Percentiles rank a stretch among this genome's conserved stretches.
Evolutionary conservation across 2,888 invertebrate species (phyloP).

Genomic region (Chorisops tibialis): DNA sequence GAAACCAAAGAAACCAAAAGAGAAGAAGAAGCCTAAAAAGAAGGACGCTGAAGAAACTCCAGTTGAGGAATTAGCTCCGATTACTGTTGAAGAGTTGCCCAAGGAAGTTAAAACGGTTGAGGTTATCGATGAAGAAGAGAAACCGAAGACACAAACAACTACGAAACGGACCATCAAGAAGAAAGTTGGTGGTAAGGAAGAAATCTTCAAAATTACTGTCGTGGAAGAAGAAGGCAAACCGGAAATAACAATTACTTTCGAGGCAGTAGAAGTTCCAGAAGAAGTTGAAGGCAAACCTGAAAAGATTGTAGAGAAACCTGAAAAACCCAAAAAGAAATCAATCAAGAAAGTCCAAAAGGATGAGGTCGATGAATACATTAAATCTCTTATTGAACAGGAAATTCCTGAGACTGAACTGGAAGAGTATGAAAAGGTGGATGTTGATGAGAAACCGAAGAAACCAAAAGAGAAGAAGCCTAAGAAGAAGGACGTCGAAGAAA

Average conservation of each 20-base stretch:
- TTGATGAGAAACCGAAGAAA: conserved; percentile 45
- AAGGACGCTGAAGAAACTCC: conserved; percentile 36
- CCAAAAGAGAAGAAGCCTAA: conserved; percentile 40
- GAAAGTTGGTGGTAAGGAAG: conserved; percentile 50
- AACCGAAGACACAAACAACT: conserved; percentile 43
- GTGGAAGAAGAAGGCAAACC: conserved; percentile 49
- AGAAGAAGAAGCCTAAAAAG: conserved; percentile 39
- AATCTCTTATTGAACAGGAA: conserved; percentile 47
- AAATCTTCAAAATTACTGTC: conserved; percentile 49
- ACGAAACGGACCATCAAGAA: conserved; percentile 49
- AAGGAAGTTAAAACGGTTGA: conserved; percentile 50
- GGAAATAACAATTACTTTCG: conserved; percentile 51
- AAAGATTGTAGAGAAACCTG: conserved; percentile 41
- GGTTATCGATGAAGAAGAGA: conserved; percentile 45
- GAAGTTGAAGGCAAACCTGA: conserved; percentile 39
- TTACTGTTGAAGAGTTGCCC: conserved; percentile 44
- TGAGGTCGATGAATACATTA: conserved; percentile 48
- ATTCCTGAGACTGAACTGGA: conserved; percentile 47
- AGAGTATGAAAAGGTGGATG: conserved; percentile 44
- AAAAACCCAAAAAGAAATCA: conserved; percentile 43
- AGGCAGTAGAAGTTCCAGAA: conserved; percentile 48
- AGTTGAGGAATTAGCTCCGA: conserved; percentile 37
- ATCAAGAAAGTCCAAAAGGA: conserved; percentile 45
- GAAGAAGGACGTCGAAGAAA: conserved; percentile 42
- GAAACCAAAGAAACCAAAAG: conserved; percentile 46